phyloP scores from a whole-genome alignment of 2,797 vertebrate species.

The Catharus ustulatus region DNA sequence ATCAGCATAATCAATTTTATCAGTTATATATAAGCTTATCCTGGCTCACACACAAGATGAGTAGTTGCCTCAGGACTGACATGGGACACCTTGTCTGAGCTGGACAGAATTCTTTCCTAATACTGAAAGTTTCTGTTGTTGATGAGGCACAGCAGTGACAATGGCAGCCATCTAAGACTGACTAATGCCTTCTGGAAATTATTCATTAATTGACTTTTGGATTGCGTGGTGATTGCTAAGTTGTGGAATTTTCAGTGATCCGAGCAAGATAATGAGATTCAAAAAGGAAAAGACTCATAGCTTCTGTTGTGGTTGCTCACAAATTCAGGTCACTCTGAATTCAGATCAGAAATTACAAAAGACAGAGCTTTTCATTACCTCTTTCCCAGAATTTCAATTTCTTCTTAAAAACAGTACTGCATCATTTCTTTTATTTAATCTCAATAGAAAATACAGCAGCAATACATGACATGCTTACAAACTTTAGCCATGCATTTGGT shows the following conservation, averaged over 20 bases:
- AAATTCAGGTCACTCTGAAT: neutral
- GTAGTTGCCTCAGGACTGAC: neutral
- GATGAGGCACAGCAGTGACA: neutral
- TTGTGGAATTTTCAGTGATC: neutral
- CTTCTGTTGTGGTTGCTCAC: neutral
- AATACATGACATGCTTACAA: neutral
- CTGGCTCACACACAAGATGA: neutral
- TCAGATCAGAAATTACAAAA: neutral
- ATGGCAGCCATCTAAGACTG: neutral
- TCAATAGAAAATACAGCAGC: neutral
- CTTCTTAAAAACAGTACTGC: neutral
- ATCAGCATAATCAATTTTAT: neutral
- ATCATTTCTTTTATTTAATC: neutral
- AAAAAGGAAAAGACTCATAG: neutral
- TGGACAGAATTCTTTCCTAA: neutral
- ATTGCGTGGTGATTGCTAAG: neutral
- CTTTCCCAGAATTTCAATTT: constrained; percentile 8
- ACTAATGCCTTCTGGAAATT: neutral
- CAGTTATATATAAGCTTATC: neutral
- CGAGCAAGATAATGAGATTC: neutral
- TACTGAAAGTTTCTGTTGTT: neutral
- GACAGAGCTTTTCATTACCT: neutral
- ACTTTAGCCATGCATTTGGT: neutral
- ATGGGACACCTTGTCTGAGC: neutral
- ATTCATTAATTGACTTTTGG: neutral